Percentiles rank a stretch among this genome's conserved stretches.
phyloP scores from a whole-genome alignment of 2,797 vertebrate species.

The Myotis vivesi region DNA sequence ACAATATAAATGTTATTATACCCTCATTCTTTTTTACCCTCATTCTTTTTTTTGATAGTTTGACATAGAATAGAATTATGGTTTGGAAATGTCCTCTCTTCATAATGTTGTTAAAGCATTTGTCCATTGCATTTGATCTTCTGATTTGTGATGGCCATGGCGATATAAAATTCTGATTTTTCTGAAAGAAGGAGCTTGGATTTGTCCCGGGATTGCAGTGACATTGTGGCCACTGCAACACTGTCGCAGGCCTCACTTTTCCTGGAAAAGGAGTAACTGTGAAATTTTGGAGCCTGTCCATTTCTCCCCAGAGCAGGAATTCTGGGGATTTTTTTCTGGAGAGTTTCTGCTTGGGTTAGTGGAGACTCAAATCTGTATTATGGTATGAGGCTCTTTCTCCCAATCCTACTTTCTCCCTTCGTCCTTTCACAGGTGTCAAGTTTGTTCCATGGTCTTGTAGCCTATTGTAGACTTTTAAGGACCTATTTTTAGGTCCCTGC shows the following conservation, averaged over 20 bases:
- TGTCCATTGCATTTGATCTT: not conserved
- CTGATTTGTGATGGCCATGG: not conserved
- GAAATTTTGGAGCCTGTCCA: not conserved
- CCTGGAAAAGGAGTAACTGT: not conserved
- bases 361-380: not conserved
- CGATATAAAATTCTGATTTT: not conserved
- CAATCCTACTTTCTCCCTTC: not conserved
- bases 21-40: not conserved
- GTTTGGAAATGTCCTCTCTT: not conserved
- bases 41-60: not conserved
- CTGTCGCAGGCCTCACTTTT: accelerated
- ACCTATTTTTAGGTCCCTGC: not conserved
- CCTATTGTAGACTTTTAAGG: too few relatives aligned
- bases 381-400: not conserved
- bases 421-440: not conserved
- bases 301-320: not conserved
- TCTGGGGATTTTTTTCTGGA: not conserved
- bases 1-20: too few relatives aligned
- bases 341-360: not conserved
- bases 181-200: not conserved
- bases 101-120: not conserved
- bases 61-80: not conserved
- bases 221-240: too few relatives aligned
- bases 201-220: not conserved
- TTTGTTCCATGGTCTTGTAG: not conserved